Evolutionary conservation across 2,113 vertebrate genomes (phyloP), one percentile per base, ranked within the genome.

Genomic region (Toxotes chatareus): DNA sequence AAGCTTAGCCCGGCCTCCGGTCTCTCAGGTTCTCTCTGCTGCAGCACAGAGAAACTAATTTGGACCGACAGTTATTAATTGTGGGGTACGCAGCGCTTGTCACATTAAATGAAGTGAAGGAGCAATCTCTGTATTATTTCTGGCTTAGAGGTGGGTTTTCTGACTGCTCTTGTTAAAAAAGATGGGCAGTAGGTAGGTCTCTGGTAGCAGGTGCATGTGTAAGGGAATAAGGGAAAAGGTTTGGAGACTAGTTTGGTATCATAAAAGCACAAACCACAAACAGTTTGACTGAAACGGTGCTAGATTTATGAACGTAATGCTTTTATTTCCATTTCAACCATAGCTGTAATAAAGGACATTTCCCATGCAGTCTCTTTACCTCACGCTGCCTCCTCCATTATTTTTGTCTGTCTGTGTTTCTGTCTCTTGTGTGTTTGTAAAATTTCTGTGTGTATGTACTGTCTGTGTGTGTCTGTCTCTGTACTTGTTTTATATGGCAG

Each of bases 401-500:
- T 72, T 36, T 27, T 31, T 73, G 66, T 70, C 67, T 62, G 36
- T 75, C 19, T 53, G 1, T 79, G 42, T 87, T 31, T 84, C 36
- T 64, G 60, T 85, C 67, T n/a, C 5, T 73, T 42, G 11, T 10
- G 34, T 70, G 12, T 80, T n/a, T 79, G 73, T 80, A 40, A 64
- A 55, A 77, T 71, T 2, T 76, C 31, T 81, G 40, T 57, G 4
- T 55, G 72, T 73, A 44, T n/a, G n/a, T 38, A 8, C 53, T 74
- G 85, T 91, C 16, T 84, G 32, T 34, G 7, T 49, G 56, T 72
- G 74, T n/a, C n/a, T 76, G 36, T 76, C 4, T 76, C 12, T 83
- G 13, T 76, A 21, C 78, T 31, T 82, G 46, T 78, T 55, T 62
- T 31, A 21, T 56, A 65, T 85, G 74, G 61, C 87, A 99, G 98